These are phyloP conservation scores for Maccullochella peelii DNA, from an alignment of 2,113 vertebrate species.

Conservation along the genomic window DNA sequence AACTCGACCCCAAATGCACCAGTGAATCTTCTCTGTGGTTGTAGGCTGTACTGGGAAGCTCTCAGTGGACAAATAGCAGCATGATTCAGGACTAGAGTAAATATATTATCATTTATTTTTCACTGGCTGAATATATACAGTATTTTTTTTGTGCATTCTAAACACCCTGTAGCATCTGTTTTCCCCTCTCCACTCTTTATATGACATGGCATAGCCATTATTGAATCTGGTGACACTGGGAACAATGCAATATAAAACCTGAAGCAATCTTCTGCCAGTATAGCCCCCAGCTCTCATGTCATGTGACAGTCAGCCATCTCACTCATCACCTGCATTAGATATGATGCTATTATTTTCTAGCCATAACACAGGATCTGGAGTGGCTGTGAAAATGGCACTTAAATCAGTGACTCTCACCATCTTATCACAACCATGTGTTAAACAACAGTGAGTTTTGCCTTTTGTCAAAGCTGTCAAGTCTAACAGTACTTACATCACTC, in stretches of 20 bases:
- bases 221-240: neutral
- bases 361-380: neutral
- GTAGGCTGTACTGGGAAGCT: neutral
- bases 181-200: neutral
- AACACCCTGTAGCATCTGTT: constrained; percentile 24
- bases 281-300: constrained; percentile 20
- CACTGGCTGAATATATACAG: neutral
- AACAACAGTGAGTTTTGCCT: neutral
- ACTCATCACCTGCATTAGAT: constrained; percentile 22
- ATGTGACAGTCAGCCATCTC: constrained; percentile 14
- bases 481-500: neutral
- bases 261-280: neutral
- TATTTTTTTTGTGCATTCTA: neutral
- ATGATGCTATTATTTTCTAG: constrained; percentile 23
- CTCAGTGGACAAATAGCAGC: neutral
- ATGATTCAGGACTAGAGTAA: neutral
- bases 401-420: constrained; percentile 18
- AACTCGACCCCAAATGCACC: neutral
- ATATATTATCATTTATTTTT: neutral
- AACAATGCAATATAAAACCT: neutral
- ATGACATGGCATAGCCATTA: neutral
- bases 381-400: constrained; percentile 11
- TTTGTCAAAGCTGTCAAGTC: constrained; percentile 4
- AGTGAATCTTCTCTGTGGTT: neutral
- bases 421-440: constrained; percentile 3